A percentile compares a stretch with the other conserved stretches of the same genome.
phyloP scores from a whole-genome alignment of 2,888 invertebrate genomes.

The Bimastos eiseni region DNA sequence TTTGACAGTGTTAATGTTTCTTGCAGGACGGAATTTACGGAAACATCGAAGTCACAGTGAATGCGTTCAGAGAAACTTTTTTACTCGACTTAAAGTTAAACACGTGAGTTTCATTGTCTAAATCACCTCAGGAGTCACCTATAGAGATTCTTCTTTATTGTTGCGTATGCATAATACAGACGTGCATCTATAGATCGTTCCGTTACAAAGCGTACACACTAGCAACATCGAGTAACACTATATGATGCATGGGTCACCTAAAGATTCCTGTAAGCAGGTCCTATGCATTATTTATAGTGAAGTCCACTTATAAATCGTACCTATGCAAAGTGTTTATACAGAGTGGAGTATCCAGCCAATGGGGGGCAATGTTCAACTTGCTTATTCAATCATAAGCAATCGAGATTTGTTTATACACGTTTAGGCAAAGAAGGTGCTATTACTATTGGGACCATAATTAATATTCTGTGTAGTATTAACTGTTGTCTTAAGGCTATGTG shows the following conservation, averaged over 20 bases:
- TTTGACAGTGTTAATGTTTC: not conserved
- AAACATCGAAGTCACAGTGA: slow-evolving; percentile 6
- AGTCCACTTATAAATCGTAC: too few relatives aligned
- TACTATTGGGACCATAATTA: too few relatives aligned
- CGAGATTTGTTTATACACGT: too few relatives aligned
- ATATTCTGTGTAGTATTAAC: too few relatives aligned
- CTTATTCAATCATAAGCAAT: not conserved
- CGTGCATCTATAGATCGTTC: not conserved
- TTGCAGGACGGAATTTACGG: not conserved
- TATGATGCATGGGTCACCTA: too few relatives aligned
- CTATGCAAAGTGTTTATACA: too few relatives aligned
- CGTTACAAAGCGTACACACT: not conserved
- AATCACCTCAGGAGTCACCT: too few relatives aligned
- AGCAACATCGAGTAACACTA: not conserved
- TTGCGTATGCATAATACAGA: not conserved
- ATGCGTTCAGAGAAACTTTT: slow-evolving; percentile 1
- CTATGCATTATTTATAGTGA: too few relatives aligned
- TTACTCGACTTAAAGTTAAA: not conserved
- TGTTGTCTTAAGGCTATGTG: too few relatives aligned
- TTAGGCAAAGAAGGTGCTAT: too few relatives aligned
- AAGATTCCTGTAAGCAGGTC: too few relatives aligned
- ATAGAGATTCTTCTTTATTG: not conserved
- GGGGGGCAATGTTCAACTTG: not conserved
- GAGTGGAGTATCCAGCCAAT: too few relatives aligned
- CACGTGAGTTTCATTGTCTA: not conserved